Percentiles rank a stretch among this genome's conserved stretches.
phyloP scores from a whole-genome alignment of 2,888 invertebrate species.

The Caenorhabditis auriculariae region DNA sequence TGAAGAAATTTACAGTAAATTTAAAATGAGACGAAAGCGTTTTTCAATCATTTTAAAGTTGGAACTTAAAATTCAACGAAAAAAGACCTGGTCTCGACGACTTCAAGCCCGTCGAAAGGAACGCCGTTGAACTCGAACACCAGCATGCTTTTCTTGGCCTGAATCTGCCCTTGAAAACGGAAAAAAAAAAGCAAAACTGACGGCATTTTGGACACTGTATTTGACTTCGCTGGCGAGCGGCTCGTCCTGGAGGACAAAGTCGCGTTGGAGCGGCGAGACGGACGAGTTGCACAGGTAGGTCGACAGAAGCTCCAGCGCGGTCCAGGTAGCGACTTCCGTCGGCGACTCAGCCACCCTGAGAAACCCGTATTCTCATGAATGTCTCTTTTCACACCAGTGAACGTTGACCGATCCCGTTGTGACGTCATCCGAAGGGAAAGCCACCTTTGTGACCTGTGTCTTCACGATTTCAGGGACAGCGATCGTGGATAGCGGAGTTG shows the following conservation, averaged over 20 bases:
- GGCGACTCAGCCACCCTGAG: conserved; percentile 34
- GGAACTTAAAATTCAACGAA: no score
- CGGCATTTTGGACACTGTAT: conserved; percentile 32
- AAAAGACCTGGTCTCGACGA: conserved; percentile 40
- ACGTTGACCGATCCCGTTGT: conserved; percentile 51
- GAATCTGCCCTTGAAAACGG: no score
- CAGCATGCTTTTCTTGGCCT: no score
- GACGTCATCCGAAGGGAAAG: conserved; percentile 57
- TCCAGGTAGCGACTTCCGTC: conserved; percentile 18
- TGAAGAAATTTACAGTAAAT: no score
- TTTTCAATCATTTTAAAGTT: no score
- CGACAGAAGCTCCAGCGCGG: conserved; percentile 45
- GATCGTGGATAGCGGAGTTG: conserved; percentile 48
- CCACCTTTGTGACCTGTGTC: conserved; percentile 30
- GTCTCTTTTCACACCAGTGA: no score
- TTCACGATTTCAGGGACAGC: conserved; percentile 22
- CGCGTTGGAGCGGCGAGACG: conserved; percentile 78
- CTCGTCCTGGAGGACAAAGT: conserved; percentile 55
- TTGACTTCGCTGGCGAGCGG: conserved; percentile 44
- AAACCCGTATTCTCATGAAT: no score
- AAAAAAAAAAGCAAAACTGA: conserved; percentile 1
- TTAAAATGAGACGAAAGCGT: no score
- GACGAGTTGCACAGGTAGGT: conserved; percentile 77
- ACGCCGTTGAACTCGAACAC: conserved; percentile 53
- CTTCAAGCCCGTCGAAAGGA: conserved; percentile 45